Conservation (phyloP, 2,888 invertebrate species). For the Neoaliturus tenellus region DNA sequence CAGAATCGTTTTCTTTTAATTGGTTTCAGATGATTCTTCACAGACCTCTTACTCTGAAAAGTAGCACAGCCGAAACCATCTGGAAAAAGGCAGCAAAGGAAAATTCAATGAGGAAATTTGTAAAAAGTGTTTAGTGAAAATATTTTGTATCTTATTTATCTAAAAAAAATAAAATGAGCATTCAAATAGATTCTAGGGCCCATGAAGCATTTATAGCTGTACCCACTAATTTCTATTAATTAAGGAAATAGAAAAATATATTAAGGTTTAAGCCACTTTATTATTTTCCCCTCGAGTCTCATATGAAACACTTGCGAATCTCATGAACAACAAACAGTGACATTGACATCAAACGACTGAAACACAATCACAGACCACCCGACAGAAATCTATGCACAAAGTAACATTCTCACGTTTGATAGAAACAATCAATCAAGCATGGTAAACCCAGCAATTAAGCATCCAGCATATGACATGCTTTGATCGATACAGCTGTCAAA, state of each 20-base stretch:
- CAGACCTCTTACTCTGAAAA: neutral
- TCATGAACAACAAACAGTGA: too few species aligned
- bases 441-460: neutral
- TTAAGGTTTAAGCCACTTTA: too few species aligned
- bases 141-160: too few species aligned
- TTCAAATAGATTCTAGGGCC: neutral
- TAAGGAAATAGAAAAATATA: constrained; percentile 20
- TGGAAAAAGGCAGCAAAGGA: neutral
- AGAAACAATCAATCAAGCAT: neutral
- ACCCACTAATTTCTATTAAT: too few species aligned
- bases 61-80: neutral
- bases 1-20: neutral
- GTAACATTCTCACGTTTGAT: neutral
- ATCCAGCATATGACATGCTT: neutral
- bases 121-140: neutral
- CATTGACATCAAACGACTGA: too few species aligned
- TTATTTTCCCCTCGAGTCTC: too few species aligned
- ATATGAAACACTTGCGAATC: too few species aligned
- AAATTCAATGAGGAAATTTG: neutral
- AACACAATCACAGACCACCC: neutral
- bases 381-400: neutral
- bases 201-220: neutral
- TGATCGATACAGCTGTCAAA: neutral
- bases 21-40: constrained; percentile 4
- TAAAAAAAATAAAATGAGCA: too few species aligned